Base-by-base conservation (phyloP, 2,113 vertebrate genomes). In the Aramus guarauna region DNA sequence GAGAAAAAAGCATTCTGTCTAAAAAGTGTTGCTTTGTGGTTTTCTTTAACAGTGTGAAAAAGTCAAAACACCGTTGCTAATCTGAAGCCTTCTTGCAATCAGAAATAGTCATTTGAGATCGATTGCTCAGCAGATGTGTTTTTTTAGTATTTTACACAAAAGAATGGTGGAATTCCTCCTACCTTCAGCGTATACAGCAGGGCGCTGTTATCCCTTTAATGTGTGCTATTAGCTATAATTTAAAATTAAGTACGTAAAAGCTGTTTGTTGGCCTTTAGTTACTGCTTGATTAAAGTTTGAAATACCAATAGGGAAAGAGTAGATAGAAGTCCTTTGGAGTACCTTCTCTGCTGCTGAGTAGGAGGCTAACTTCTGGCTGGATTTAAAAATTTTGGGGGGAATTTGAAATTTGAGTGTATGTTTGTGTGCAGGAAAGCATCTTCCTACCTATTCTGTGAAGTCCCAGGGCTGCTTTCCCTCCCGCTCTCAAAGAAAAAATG, bases 51-150 rank as follows among this genome's bases (percentile, higher is more conserved):
- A 83, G 88, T 93, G 78, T 95, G 83, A 91, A 64, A 75, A 93
- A 96, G 45, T 87, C 81, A 90, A 64, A 97, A 79, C 56, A 94
- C 15, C 30, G 20, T 97, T 93, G 80, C 66, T 96, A 96, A 97
- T 96, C 82, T 78, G 64, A 94, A 97, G 48, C 58, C 92, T 94
- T 97, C 86, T 79, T 97, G 90, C 88, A 90, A 81, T 83, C 78
- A 92, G 95, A 97, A 98, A 96, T 78, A 95, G 93, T 95, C 96
- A 96, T 96, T 96, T 97, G 94, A 97, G 85, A 95, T 84, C 43
- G 66, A 16, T 85, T 94, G 74, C 76, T 79, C 88, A 91, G 72
- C 81, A 97, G 85, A 96, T 96, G 78, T 97, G 84, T 39, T 96
- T 97, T 97, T 97, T 95, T 93, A 85, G 85, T 93, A 77, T 95